These are phyloP conservation scores for Sebastes vulpes DNA, from an alignment of 2,797 vertebrate species.

Conservation along the genomic window DNA sequence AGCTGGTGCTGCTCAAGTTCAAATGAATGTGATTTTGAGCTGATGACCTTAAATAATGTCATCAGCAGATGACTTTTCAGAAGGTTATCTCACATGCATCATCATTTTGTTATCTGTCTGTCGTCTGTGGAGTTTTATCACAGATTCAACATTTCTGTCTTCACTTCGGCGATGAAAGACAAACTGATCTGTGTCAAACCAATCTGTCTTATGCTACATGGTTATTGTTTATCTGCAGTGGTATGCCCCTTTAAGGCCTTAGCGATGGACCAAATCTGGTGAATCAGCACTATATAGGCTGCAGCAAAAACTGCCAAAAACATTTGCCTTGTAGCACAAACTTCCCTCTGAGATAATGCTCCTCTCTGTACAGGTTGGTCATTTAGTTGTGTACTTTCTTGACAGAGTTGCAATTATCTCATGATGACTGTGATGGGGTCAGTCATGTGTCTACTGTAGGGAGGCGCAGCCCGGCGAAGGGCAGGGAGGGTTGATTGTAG, in stretches of 20 bases:
- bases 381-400: background rate
- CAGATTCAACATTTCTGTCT: background rate
- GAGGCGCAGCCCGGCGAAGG: conserved; percentile 5
- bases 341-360: background rate
- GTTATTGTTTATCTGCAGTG: conserved; percentile 21
- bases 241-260: conserved; percentile 23
- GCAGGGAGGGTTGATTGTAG: conserved; percentile 28
- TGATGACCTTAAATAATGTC: conserved; percentile 5
- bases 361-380: background rate
- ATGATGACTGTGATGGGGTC: background rate
- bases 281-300: conserved; percentile 47
- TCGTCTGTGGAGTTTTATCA: background rate
- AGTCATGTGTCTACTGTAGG: background rate
- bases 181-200: too few relatives aligned
- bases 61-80: background rate
- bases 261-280: conserved; percentile 25
- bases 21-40: background rate
- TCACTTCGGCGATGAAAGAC: background rate
- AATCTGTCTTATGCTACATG: background rate
- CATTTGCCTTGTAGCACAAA: background rate
- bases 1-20: background rate
- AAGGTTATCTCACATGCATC: background rate
- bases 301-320: conserved; percentile 27
- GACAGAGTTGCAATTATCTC: conserved; percentile 2
- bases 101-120: background rate